Evolutionary conservation across 2,113 vertebrate genomes (phyloP).

Genomic region (Donacobius atricapilla): DNA sequence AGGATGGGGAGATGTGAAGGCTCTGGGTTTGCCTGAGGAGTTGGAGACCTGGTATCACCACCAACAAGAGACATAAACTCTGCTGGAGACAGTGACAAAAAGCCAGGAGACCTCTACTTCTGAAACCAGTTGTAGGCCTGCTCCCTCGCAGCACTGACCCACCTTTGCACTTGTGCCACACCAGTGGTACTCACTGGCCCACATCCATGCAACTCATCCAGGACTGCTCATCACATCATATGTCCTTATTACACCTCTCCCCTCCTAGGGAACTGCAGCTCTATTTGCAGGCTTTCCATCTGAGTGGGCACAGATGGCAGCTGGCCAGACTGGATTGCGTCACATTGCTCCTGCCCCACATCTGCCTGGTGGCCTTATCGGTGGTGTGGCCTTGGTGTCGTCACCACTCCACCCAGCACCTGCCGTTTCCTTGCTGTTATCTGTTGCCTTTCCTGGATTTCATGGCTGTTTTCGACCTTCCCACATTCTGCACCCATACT

Average conservation of each 20-base stretch:
- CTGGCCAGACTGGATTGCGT: neutral
- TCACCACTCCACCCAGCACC: neutral
- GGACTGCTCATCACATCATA: fast-evolving
- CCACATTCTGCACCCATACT: fast-evolving
- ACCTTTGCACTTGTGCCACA: neutral
- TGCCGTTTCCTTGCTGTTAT: neutral
- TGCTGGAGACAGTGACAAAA: neutral
- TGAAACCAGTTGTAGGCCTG: fast-evolving
- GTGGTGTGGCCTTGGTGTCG: neutral
- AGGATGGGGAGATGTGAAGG: neutral
- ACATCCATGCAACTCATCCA: fast-evolving
- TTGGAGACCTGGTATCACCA: neutral
- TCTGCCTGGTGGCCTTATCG: neutral
- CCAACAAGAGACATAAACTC: neutral
- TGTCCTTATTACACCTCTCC: neutral
- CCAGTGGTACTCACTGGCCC: fast-evolving
- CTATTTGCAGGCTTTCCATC: neutral
- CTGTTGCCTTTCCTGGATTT: neutral
- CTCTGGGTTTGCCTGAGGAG: fast-evolving
- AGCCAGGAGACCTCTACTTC: neutral
- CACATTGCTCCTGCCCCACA: fast-evolving
- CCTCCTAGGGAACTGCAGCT: fast-evolving
- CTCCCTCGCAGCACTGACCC: fast-evolving
- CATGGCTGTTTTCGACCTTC: fast-evolving
- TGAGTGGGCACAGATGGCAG: neutral